Base-by-base conservation (phyloP, 2,113 vertebrate species). In the Cyanistes caeruleus region DNA sequence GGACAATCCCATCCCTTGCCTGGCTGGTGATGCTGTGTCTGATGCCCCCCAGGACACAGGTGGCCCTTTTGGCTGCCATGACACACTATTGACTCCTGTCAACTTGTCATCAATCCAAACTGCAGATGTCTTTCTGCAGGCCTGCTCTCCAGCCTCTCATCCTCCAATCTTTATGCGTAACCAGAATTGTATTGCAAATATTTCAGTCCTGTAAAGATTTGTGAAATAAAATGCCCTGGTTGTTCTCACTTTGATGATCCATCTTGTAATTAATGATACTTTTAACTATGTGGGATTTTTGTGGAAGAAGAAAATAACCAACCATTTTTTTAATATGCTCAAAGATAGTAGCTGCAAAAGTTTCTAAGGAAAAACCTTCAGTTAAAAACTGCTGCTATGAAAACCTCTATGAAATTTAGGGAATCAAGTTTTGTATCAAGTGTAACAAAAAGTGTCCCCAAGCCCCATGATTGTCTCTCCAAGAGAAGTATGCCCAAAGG, bases 161-260 rank as follows among this genome's bases (percentile, higher is more conserved):
- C 24, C 20, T 51, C 25, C 20, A 65, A 6, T 48, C n/a, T 37
- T 18, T 39, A 74, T 7, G 8, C 27, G n/a, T 55, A 68, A 86
- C 15, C 23, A 44, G 44, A 35, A 63, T 23, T 80, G 25, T 59
- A 73, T 8, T 55, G 49, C 28, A 73, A 77, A 75, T 74, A 81
- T 69, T 73, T 86, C 67, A 87, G 81, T 56, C 18, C 39, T 86
- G 27, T 27, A 77, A 73, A 63, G 44, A 92, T 64, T 59, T 67
- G 85, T 89, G 69, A 91, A 91, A 90, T n/a, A 96, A 92, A 97
- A 78, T 94, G 72, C 75, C 86, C 37, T 80, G 52, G 9, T 56
- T 68, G 44, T 8, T 41, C n/a, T 60, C 59, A 94, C 27, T 86
- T 82, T 8, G 79, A 76, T 67, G 85, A 87, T 77, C 70, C 69